phyloP scores from a whole-genome alignment of 2,888 invertebrate species.

The Tiliacea citrago region DNA sequence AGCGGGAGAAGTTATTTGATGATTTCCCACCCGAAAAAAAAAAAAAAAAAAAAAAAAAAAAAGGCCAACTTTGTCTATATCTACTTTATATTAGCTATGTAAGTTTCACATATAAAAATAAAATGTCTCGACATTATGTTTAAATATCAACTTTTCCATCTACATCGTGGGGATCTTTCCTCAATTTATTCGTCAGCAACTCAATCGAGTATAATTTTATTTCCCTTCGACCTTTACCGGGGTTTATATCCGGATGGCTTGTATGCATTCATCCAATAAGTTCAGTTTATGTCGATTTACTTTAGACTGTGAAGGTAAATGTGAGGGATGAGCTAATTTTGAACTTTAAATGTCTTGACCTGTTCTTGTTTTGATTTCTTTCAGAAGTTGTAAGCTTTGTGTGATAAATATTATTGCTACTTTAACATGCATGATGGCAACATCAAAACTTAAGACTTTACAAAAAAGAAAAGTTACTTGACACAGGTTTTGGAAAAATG shows the following conservation, averaged over 20 bases:
- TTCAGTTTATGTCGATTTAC: conserved; percentile 15
- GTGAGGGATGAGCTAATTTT: conserved; percentile 15
- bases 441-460: neutral
- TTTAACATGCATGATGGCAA: neutral
- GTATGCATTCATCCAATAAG: conserved; percentile 23
- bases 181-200: conserved; percentile 30
- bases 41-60: no score
- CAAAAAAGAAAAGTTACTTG: neutral
- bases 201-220: conserved; percentile 38
- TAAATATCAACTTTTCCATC: neutral
- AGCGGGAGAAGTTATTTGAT: no score
- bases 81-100: no score
- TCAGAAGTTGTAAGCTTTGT: neutral
- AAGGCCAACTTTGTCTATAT: no score
- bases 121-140: no score
- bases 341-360: neutral
- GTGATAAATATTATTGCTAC: neutral
- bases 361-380: neutral
- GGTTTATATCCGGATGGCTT: conserved; percentile 34
- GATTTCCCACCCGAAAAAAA: no score
- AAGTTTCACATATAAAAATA: no score
- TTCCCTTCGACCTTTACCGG: conserved; percentile 29
- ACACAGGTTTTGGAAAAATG: neutral
- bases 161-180: neutral
- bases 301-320: conserved; percentile 5